phyloP scores from a whole-genome alignment of 2,113 vertebrate species.

The Salvelinus alpinus region DNA sequence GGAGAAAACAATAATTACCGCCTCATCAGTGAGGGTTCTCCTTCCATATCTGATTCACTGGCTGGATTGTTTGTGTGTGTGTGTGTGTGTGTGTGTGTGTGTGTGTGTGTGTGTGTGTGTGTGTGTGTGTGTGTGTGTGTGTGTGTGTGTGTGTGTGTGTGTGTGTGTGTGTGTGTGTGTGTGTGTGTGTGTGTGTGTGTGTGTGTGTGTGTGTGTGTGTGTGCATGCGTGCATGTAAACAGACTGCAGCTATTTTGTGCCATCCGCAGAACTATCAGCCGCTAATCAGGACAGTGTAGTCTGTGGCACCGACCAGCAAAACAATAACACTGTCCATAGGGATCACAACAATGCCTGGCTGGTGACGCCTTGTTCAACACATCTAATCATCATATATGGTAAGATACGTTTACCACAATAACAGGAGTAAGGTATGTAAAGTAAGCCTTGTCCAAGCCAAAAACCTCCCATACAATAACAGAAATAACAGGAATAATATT shows the following conservation, averaged over 20 bases:
- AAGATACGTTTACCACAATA: no score
- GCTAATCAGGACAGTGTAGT: not conserved
- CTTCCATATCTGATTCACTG: not conserved
- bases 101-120: not conserved
- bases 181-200: not conserved
- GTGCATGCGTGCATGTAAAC: not conserved
- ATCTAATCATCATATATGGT: no score
- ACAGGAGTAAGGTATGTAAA: no score
- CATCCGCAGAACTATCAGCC: not conserved
- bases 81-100: not conserved
- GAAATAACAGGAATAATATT: not conserved
- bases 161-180: not conserved
- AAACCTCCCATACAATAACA: no score
- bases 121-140: not conserved
- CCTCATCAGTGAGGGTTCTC: not conserved
- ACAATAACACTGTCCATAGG: not conserved
- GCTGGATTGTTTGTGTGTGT: not conserved
- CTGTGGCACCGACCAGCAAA: not conserved
- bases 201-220: not conserved
- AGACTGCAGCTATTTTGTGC: not conserved
- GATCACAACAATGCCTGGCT: not conserved
- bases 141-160: not conserved
- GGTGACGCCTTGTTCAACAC: not conserved
- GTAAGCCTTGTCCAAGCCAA: no score
- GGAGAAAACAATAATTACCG: constrained; percentile 16